Conservation (phyloP, 2,797 vertebrate species). For the Gobionotothen gibberifrons region DNA sequence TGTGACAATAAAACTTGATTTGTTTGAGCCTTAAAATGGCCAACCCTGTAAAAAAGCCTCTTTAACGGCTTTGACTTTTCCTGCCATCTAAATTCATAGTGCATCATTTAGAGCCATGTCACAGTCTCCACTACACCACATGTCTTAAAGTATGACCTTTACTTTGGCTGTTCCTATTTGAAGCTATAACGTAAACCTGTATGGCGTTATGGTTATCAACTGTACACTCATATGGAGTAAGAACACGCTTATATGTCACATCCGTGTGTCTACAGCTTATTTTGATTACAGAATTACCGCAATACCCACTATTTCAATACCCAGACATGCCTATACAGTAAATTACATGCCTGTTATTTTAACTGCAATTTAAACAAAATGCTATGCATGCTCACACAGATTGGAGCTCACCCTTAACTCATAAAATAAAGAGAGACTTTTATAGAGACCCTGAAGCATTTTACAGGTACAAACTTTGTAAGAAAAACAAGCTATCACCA, state of each 20-base stretch:
- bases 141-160: background rate
- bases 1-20: too few relatives aligned
- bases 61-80: conserved; percentile 4
- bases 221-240: background rate
- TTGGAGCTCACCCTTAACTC: conserved; percentile 6
- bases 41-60: background rate
- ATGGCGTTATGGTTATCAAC: background rate
- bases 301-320: background rate
- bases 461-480: conserved; percentile 37
- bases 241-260: background rate
- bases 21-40: background rate
- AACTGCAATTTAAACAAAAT: conserved; percentile 9
- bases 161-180: background rate
- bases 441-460: conserved; percentile 41
- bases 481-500: conserved; percentile 36
- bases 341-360: background rate
- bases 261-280: background rate
- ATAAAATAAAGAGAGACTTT: conserved; percentile 23
- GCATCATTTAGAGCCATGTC: background rate
- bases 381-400: background rate
- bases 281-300: background rate
- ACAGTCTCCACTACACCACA: background rate
- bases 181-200: background rate
- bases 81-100: conserved; percentile 1
- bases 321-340: conserved; percentile 1